phyloP scores from a whole-genome alignment of 2,888 invertebrate genomes.

The Nesidiocoris tenuis region DNA sequence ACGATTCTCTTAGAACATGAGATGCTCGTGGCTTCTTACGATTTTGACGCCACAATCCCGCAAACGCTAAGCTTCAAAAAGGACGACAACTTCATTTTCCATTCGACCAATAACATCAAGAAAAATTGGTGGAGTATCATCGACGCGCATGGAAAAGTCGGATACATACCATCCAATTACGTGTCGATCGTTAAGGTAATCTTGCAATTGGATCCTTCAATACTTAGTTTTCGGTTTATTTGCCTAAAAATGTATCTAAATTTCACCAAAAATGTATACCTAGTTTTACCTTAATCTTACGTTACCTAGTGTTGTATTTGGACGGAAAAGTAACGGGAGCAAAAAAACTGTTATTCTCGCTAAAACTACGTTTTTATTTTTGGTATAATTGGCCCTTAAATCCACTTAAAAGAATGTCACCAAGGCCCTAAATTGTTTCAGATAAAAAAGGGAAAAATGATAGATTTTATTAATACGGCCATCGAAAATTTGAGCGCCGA shows the following conservation, averaged over 20 bases:
- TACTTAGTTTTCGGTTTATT: too few relatives aligned
- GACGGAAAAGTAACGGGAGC: too few relatives aligned
- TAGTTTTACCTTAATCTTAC: too few relatives aligned
- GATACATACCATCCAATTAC: conserved; percentile 85
- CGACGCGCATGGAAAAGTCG: conserved; percentile 75
- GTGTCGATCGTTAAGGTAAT: conserved; percentile 74
- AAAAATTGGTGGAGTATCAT: conserved; percentile 88
- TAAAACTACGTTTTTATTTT: neutral
- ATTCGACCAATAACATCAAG: conserved; percentile 76
- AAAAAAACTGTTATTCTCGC: too few relatives aligned
- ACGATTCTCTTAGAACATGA: conserved; percentile 59
- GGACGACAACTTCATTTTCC: conserved; percentile 76
- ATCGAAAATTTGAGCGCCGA: conserved; percentile 44
- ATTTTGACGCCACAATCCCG: conserved; percentile 79
- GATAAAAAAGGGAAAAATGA: conserved; percentile 45
- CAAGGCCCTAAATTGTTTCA: too few relatives aligned
- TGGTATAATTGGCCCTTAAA: neutral
- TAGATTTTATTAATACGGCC: conserved; percentile 43
- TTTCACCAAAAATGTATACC: too few relatives aligned
- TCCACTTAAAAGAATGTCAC: too few relatives aligned
- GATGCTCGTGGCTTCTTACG: conserved; percentile 80
- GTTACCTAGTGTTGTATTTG: too few relatives aligned
- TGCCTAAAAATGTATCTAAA: too few relatives aligned
- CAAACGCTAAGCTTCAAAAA: conserved; percentile 79
- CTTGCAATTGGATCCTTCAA: too few relatives aligned